phyloP scores from a whole-genome alignment of 2,113 vertebrate genomes.

The Phalacrocorax pelagicus region DNA sequence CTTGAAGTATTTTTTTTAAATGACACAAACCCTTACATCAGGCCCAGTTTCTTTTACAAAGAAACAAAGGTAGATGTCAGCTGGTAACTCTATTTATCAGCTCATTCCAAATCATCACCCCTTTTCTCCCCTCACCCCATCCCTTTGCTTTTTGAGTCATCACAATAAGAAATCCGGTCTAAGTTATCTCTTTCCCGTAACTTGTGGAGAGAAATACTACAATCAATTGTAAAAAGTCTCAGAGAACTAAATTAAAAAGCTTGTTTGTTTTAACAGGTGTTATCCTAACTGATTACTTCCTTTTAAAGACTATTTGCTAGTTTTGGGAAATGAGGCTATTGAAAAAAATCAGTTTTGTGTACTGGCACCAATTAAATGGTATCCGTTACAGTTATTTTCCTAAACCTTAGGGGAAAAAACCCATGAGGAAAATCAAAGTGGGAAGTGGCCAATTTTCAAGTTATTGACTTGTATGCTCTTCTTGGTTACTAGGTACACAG shows the following conservation, averaged over 20 bases:
- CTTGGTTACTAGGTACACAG: not conserved
- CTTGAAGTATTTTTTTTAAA: not conserved
- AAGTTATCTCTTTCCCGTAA: constrained; percentile 36
- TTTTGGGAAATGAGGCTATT: constrained; percentile 51
- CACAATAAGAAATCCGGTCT: not conserved
- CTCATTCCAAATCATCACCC: not conserved
- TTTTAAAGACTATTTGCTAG: not conserved
- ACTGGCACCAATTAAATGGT: not conserved
- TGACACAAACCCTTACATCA: not conserved
- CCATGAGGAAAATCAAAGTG: not conserved
- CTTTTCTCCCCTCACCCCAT: not conserved
- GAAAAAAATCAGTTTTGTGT: not conserved
- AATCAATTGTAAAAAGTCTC: constrained; percentile 3
- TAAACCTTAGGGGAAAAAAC: not conserved
- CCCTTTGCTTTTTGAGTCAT: not conserved
- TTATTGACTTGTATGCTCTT: not conserved
- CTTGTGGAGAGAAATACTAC: not conserved
- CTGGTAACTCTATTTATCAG: not conserved
- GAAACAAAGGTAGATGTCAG: not conserved
- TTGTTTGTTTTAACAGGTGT: constrained; percentile 3
- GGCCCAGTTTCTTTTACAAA: not conserved
- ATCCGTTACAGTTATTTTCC: not conserved
- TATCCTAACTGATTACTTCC: constrained; percentile 12
- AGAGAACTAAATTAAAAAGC: not conserved
- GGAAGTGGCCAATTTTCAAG: not conserved